Evolutionary conservation across 2,113 vertebrate genomes (phyloP).

Genomic region (Thinocorus orbignyianus): DNA sequence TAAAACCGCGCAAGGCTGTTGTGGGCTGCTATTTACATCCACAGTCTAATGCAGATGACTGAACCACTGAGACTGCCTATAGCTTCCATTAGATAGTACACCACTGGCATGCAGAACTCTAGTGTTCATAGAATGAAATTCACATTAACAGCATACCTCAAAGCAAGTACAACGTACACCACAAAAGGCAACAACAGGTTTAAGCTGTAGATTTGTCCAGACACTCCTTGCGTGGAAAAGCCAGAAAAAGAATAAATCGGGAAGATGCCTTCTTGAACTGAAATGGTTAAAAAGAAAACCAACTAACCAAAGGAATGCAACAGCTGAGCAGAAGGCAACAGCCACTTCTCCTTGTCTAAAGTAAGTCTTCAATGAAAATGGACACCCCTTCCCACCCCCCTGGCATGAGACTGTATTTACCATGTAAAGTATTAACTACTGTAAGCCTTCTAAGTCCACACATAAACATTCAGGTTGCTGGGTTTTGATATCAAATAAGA

Average conservation of each 20-base stretch:
- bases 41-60: slow-evolving; percentile 24
- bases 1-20: slow-evolving; percentile 11
- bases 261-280: slow-evolving; percentile 56
- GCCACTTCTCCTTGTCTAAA: slow-evolving; percentile 44
- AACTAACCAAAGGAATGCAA: slow-evolving; percentile 12
- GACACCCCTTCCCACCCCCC: neutral
- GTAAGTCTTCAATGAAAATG: slow-evolving; percentile 38
- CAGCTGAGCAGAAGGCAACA: slow-evolving; percentile 68
- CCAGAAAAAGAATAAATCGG: neutral
- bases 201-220: slow-evolving; percentile 48
- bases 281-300: neutral
- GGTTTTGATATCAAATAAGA: slow-evolving; percentile 42
- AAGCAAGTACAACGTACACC: slow-evolving; percentile 60
- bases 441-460: slow-evolving; percentile 62
- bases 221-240: slow-evolving; percentile 43
- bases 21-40: slow-evolving; percentile 61
- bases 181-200: slow-evolving; percentile 63
- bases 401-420: slow-evolving; percentile 40
- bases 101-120: slow-evolving; percentile 66
- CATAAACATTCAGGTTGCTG: slow-evolving; percentile 54
- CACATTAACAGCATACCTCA: slow-evolving; percentile 47
- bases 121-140: slow-evolving; percentile 42
- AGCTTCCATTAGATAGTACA: slow-evolving; percentile 51
- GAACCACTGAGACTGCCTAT: slow-evolving; percentile 57
- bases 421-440: slow-evolving; percentile 30